Percentiles rank a stretch among this genome's conserved stretches.
phyloP scores from a whole-genome alignment of 2,113 vertebrate genomes.

The Notarius quadriscutis region DNA sequence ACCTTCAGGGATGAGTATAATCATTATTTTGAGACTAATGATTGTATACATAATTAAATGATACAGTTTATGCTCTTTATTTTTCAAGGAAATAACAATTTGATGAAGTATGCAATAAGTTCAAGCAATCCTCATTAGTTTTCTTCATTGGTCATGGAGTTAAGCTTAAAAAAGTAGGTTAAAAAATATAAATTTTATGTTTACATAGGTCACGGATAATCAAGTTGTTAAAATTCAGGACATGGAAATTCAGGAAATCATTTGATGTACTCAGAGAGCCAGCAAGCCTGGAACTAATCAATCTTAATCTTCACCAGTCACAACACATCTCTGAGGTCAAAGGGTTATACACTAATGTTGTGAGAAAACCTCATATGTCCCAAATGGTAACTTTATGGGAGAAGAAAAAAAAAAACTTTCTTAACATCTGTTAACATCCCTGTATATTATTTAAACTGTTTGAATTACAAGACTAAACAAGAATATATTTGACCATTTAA shows the following conservation, averaged over 20 bases:
- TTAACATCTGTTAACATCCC: neutral
- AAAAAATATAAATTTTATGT: neutral
- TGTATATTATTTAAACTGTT: neutral
- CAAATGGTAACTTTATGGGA: neutral
- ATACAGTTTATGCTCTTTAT: neutral
- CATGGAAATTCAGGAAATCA: neutral
- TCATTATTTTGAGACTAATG: neutral
- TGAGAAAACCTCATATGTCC: neutral
- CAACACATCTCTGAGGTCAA: neutral
- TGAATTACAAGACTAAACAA: neutral
- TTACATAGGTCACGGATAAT: neutral
- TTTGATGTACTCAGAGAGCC: neutral
- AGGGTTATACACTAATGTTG: neutral
- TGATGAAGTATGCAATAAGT: neutral
- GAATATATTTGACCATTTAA: neutral
- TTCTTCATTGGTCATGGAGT: neutral
- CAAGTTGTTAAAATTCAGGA: neutral
- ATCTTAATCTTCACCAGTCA: neutral
- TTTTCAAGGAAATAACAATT: neutral
- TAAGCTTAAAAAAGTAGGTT: neutral
- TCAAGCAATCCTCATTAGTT: neutral
- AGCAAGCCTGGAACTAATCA: neutral
- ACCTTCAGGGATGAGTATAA: neutral
- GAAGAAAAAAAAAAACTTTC: neutral
- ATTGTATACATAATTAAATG: neutral